Evolutionary conservation across 2,113 vertebrate genomes (phyloP), one percentile per base, ranked within the genome.

Genomic region (Gallinago media): DNA sequence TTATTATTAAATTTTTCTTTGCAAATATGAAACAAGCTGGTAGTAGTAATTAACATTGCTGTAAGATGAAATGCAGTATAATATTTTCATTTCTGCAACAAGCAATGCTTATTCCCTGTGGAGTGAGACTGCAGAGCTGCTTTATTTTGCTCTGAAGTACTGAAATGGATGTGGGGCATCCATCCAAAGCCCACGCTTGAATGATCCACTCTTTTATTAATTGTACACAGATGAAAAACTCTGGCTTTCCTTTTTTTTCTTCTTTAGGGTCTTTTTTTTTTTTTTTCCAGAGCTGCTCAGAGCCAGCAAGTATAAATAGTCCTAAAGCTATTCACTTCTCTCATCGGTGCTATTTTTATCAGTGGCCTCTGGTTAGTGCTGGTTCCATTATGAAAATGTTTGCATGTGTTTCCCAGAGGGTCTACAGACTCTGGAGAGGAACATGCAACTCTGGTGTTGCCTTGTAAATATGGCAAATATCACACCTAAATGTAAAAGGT

Each of bases 181-280:
- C 25, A 78, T 91, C 79, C 83, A 91, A 92, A 89, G 42, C 47
- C 25, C n/a, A 32, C 47, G 42, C 62, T 82, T 80, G 68, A 89
- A 72, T 89, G 83, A 95, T 68, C 52, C 52, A 75, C 61, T 78
- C 42, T 89, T 87, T 86, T 75, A 87, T 84, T 86, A 96, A 81
- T 84, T 89, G 70, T 78, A 49, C 49, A 74, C 82, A 80, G n/a
- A 85, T 84, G 66, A 82, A 12, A 22, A 72, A 50, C 54, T 74
- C 34, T 85, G 46, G 4, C 2, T 18, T 86, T 52, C 6, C 3
- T 27, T 75, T 65, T 44, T 31, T 23, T 11, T 44, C 26, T 50
- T 22, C 18, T 55, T 13, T 31, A 59, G 56, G 14, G 22, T 40
- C 36, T 32, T 44, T 55, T 55, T 44, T n/a, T 56, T 56, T 7